Percentiles rank a stretch among this genome's conserved stretches.
Evolutionary conservation across 2,888 invertebrate species (phyloP).

Genomic region (Deladenus siricidicola): DNA sequence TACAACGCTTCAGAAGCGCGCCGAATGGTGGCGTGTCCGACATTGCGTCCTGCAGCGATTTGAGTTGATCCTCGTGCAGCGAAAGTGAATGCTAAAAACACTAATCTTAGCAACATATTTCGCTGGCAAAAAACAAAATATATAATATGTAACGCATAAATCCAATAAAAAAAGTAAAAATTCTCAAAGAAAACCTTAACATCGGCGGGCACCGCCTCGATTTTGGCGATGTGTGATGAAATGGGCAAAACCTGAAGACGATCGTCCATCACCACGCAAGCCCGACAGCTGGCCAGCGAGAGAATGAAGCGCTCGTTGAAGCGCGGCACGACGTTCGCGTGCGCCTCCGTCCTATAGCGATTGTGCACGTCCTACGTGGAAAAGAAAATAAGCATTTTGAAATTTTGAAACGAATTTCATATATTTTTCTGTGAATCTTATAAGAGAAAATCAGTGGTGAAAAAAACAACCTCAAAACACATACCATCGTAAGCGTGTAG

Average conservation of each 20-base stretch:
- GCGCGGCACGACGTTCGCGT: slow-evolving; percentile 78
- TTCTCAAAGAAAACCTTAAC: slow-evolving; percentile 9
- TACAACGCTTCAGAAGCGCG: slow-evolving; percentile 75
- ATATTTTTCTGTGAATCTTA: too few species aligned
- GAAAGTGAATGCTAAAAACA: slow-evolving; percentile 34
- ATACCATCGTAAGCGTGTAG: slow-evolving; percentile 82
- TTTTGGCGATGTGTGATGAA: slow-evolving; percentile 75
- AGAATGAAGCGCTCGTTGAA: slow-evolving; percentile 93
- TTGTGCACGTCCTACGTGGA: slow-evolving; percentile 75
- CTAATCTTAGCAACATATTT: not conserved
- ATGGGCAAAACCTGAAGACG: slow-evolving; percentile 81
- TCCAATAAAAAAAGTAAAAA: not conserved
- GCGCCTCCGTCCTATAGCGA: slow-evolving; percentile 85
- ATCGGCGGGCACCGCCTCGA: slow-evolving; percentile 63
- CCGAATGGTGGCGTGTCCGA: slow-evolving; percentile 86
- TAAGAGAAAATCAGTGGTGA: not conserved
- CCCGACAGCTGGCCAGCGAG: slow-evolving; percentile 73
- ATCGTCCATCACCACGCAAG: slow-evolving; percentile 77
- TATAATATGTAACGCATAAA: not conserved
- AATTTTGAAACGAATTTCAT: too few species aligned
- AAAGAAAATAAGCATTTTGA: too few species aligned
- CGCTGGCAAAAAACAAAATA: not conserved
- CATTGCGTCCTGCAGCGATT: slow-evolving; percentile 71
- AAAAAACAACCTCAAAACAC: slow-evolving; percentile 2
- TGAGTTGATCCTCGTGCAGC: slow-evolving; percentile 62